Evolutionary conservation across 2,888 invertebrate genomes (phyloP).

Genomic region (Diachrysia chrysitis): DNA sequence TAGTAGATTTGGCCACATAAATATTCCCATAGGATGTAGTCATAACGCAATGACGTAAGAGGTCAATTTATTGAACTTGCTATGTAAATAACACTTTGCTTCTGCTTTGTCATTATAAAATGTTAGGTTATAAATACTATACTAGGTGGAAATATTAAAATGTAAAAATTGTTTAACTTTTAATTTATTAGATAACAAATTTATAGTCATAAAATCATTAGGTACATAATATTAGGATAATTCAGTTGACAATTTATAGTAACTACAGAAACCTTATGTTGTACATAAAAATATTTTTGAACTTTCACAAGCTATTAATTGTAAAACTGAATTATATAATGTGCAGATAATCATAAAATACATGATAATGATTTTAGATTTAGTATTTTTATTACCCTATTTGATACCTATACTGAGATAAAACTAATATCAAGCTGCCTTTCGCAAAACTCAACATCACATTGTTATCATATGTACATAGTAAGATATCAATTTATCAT

Average conservation of each 20-base stretch:
- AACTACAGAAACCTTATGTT: constrained; percentile 26
- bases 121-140: constrained; percentile 32
- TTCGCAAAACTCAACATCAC: constrained; percentile 21
- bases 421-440: neutral
- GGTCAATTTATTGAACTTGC: constrained; percentile 56
- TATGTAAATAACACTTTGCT: constrained; percentile 54
- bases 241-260: constrained; percentile 44
- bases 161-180: constrained; percentile 52
- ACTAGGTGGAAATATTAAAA: constrained; percentile 52
- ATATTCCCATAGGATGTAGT: constrained; percentile 17
- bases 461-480: constrained; percentile 44
- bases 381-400: constrained; percentile 29
- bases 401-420: constrained; percentile 16
- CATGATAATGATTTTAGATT: constrained; percentile 46
- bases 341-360: constrained; percentile 44
- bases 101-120: constrained; percentile 55
- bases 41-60: constrained; percentile 38
- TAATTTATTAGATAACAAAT: constrained; percentile 58
- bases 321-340: constrained; percentile 44
- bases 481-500: constrained; percentile 38
- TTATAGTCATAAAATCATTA: constrained; percentile 51
- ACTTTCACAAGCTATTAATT: constrained; percentile 34
- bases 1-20: constrained; percentile 15
- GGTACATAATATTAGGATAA: constrained; percentile 45
- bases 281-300: constrained; percentile 49